Evolutionary conservation across 2,113 vertebrate genomes (phyloP).

Genomic region (Himantopus leucocephalus): DNA sequence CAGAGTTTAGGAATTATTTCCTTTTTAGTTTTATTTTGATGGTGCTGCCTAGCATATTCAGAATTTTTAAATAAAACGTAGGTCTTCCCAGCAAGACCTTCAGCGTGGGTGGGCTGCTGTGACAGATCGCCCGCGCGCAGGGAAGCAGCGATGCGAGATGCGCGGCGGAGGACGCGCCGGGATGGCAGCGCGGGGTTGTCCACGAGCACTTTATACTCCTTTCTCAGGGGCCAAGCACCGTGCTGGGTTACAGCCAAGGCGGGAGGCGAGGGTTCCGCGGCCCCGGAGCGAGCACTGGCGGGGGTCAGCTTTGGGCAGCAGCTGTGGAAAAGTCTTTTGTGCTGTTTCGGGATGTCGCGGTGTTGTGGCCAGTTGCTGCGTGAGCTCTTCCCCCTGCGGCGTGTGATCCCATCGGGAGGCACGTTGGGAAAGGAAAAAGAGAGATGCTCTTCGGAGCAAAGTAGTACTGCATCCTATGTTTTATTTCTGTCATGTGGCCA

Average conservation of each 20-base stretch:
- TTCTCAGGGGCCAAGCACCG: background rate
- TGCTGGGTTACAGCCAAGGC: background rate
- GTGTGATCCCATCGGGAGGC: background rate
- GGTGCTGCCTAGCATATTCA: background rate
- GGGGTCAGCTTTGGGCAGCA: background rate
- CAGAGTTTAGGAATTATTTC: background rate
- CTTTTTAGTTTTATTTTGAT: background rate
- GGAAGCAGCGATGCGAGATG: background rate
- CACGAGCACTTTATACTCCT: conserved; percentile 19
- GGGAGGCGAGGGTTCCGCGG: background rate
- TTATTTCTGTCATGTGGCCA: background rate
- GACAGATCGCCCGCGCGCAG: background rate
- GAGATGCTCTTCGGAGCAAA: background rate
- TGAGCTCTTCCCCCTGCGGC: background rate
- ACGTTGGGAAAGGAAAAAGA: background rate
- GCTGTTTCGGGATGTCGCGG: background rate
- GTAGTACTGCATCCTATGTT: background rate
- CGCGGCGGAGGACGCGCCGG: rapidly evolving
- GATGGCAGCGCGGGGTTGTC: background rate
- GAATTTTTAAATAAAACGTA: background rate
- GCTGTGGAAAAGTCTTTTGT: background rate
- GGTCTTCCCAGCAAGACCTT: background rate
- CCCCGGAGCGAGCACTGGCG: background rate
- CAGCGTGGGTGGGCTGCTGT: background rate
- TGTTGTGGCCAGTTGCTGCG: background rate